Base-by-base conservation (phyloP, 2,797 vertebrate species). In the Yasuhikotakia modesta region DNA sequence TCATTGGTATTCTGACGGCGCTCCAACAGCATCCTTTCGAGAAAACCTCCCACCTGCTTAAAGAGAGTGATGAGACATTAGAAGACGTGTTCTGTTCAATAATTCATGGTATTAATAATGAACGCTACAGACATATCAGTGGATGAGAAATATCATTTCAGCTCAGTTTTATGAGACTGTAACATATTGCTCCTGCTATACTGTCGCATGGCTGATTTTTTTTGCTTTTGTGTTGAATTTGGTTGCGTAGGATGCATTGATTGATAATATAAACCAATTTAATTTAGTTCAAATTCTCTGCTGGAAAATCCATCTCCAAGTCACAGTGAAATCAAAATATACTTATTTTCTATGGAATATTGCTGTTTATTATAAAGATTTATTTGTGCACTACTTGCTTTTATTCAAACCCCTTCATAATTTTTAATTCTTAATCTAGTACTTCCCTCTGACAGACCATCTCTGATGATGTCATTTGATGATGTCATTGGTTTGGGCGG, bases 71-170 rank as follows among this genome's bases (percentile, higher is more conserved):
- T 69, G 70, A 70, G 30, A 81, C 70, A 82, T 82, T 82, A 84
- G 74, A 67, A 75, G 53, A 65, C 68, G 66, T 66, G 74, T 83
- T 81, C 80, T 69, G 77, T 61, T 75, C 73, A 79, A 78, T 83
- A 81, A 78, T 78, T 81, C 78, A 75, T 82, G 43, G 61, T 55
- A 76, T 83, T 81, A 82, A 85, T 82, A 83, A 82, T 74, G 69
- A 60, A 74, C 68, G 70, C 73, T 65, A 73, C 76, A 76, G 76
- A 70, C 22, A 35, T 76, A 77, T 77, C 66, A 74, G 60, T 73
- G 39, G 70, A 74, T 55, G 64, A 63, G 65, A 77, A 76, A 70
- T 58, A 69, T 73, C 50, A 67, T 84, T 75, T 60, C 66, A 43
- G 73, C 73, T 67, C 68, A 46, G 73, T 69, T 70, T 67, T 68